Base-by-base conservation (phyloP, 2,888 invertebrate genomes). In the Agriotes lineatus region DNA sequence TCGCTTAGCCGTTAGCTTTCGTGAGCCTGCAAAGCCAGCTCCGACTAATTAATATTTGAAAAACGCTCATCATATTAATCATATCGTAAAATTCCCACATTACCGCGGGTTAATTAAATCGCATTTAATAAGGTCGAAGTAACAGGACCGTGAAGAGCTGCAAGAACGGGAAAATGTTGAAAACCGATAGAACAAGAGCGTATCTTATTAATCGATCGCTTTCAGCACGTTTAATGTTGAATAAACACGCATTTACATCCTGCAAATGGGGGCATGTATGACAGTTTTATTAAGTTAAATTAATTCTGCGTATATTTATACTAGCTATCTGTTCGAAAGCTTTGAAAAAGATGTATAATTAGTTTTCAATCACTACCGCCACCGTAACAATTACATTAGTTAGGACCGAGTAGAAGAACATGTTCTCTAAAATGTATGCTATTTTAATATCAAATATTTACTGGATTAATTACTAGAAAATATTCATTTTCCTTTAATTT, bases 1-100 rank as follows among this genome's bases (percentile, higher is more conserved):
- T 30, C 52, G 18, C 52, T 52, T 52, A 52, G n/a, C 52, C 33
- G 52, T 52, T 52, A 52, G 25, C 22, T 48, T 5, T 12, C 48
- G 20, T 22, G 48, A 48, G 25, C 48, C 22, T 19, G 33, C 30
- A 33, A 52, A 18, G n/a, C 12, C 10, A 52, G 9, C 30, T n/a
- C 52, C 33, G 18, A 33, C 52, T 52, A 52, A 52, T 52, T 52
- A 52, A 52, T 52, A 52, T 52, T 52, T 52, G 16, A 52, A 52
- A 16, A 52, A 33, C 33, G 33, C 52, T 52, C 52, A 33, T 52
- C 52, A 19, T 33, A 33, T 52, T 33, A 33, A 30, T 52, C 52
- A 52, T 52, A 52, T 33, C 18, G 18, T 22, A 52, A 39, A 22
- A 39, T 57, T 57, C 57, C 57, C 57, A 57, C 57, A 57, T 57